A percentile compares a stretch with the other conserved stretches of the same genome.
Conservation (phyloP, 1,140 invertebrate species). For the Gonatopus flavifemur region DNA sequence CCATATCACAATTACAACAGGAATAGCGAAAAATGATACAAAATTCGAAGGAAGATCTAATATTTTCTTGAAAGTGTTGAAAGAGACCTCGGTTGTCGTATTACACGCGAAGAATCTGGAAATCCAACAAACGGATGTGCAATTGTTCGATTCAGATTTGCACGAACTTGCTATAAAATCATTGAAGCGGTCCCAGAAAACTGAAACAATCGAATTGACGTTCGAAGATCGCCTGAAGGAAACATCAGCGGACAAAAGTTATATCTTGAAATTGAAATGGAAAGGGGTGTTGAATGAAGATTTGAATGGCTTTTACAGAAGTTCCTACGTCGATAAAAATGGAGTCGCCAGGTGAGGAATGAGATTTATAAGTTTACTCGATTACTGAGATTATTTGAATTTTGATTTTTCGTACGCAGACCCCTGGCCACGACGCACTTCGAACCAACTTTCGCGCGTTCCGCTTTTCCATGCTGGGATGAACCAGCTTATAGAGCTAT, state of each 20-base stretch:
- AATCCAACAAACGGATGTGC: too few species aligned
- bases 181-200: too few species aligned
- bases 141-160: too few species aligned
- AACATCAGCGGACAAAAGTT: not conserved
- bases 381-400: too few species aligned
- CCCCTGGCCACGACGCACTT: slow-evolving; percentile 66
- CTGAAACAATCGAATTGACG: too few species aligned
- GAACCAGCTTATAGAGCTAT: slow-evolving; percentile 67
- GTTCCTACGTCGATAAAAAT: slow-evolving; percentile 22
- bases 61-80: slow-evolving; percentile 19
- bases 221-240: too few species aligned
- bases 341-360: slow-evolving; percentile 28
- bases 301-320: slow-evolving; percentile 30
- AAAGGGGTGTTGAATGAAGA: slow-evolving; percentile 22
- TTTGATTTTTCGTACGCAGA: slow-evolving; percentile 19
- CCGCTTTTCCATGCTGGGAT: slow-evolving; percentile 75
- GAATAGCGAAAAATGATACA: slow-evolving; percentile 24
- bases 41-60: slow-evolving; percentile 26
- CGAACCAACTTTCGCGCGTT: slow-evolving; percentile 67
- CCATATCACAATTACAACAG: slow-evolving; percentile 24
- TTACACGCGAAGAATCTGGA: slow-evolving; percentile 16
- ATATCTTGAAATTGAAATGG: slow-evolving; percentile 23
- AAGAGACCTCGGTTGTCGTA: slow-evolving; percentile 18
- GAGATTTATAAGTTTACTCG: not conserved
- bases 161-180: too few species aligned